Base-by-base conservation (phyloP, 2,888 invertebrate genomes). In the Bhutanitis thaidina region DNA sequence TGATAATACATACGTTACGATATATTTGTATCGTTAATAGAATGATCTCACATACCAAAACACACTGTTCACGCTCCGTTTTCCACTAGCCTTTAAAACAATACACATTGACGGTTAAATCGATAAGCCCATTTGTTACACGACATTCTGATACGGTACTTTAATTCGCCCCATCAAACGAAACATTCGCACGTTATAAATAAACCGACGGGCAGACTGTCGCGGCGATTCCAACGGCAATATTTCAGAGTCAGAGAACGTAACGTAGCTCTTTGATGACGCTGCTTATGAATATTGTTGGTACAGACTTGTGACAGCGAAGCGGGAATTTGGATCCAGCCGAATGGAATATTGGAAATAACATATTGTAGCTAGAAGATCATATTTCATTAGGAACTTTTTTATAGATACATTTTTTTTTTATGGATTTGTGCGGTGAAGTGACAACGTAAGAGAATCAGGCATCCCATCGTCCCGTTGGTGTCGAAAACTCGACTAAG, bases 231-330 rank as follows among this genome's bases (percentile, higher is more conserved):
- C 77, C 66, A 64, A 60, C 60, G 57, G 85, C 79, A 87, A 88
- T 87, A 87, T 87, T 76, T 88, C 86, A 87, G 72, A 76, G 77
- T 71, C 74, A 70, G 71, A 66, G 69, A 73, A 75, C 74, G 71
- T 72, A 77, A 69, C 68, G 71, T 62, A 63, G 69, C 71, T 65
- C 77, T 85, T 85, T 85, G 86, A 83, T 84, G 81, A 79, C 75
- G 59, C 66, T 80, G 69, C 76, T 82, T 84, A 84, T 83, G 85
- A 83, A 86, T 85, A 85, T 80, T 69, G 71, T 71, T 63, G 65
- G 60, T 62, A 61, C 64, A 60, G 54, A 55, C 59, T 56, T 57
- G 59, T 74, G 80, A 79, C 80, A 77, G 74, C 64, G 44, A 39
- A 43, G 40, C 13, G 43, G 37, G 43, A 37, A 50, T 38, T 15